phyloP scores from a whole-genome alignment of 2,888 invertebrate genomes.

The Ashinkailepas kermadecensis region DNA sequence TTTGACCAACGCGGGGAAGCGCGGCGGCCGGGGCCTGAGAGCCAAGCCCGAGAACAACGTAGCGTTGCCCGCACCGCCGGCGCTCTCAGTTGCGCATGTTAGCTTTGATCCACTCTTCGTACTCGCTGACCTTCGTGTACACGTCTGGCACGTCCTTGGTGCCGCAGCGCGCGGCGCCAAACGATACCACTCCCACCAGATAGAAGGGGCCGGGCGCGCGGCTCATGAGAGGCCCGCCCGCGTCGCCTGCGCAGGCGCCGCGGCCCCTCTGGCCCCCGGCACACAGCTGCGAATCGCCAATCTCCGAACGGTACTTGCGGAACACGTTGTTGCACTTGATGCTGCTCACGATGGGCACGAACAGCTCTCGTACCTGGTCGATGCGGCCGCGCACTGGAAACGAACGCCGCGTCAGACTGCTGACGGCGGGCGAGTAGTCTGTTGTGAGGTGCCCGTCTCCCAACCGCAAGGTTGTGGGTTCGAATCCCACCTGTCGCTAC shows the following conservation, averaged over 20 bases:
- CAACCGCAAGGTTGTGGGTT: too few relatives aligned
- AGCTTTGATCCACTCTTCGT: slow-evolving; percentile 54
- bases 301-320: not conserved
- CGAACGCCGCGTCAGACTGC: too few relatives aligned
- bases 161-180: slow-evolving; percentile 57
- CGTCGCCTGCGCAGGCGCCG: slow-evolving; percentile 68
- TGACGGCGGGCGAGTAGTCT: too few relatives aligned
- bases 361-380: not conserved
- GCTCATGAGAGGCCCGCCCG: slow-evolving; percentile 67
- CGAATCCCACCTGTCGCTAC: too few relatives aligned
- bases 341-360: not conserved
- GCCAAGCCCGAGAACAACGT: too few relatives aligned
- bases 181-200: slow-evolving; percentile 56
- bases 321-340: not conserved
- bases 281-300: slow-evolving; percentile 21
- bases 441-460: too few relatives aligned
- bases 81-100: not conserved
- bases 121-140: slow-evolving; percentile 56
- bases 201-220: slow-evolving; percentile 36
- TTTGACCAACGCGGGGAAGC: too few relatives aligned
- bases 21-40: too few relatives aligned
- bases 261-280: slow-evolving; percentile 60
- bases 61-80: not conserved
- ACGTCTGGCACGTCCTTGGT: slow-evolving; percentile 58
- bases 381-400: not conserved